These are phyloP conservation scores for Neocloeon triangulifer DNA, from an alignment of 1,140 invertebrate species.

Conservation along the genomic window DNA sequence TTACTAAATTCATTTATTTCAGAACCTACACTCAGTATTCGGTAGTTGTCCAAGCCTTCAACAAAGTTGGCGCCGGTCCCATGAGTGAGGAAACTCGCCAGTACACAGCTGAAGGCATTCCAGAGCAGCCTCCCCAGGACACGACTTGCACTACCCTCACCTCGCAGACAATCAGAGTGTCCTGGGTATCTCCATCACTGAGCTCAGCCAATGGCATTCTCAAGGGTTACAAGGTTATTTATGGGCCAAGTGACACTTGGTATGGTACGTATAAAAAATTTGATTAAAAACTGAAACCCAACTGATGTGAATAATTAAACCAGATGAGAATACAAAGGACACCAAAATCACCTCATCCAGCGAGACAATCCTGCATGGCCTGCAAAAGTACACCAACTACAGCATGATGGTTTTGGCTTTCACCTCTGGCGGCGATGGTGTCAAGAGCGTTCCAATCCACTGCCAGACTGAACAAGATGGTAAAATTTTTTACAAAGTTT, in stretches of 20 bases:
- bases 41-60: constrained; percentile 86
- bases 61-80: constrained; percentile 80
- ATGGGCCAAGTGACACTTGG: constrained; percentile 77
- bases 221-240: constrained; percentile 90
- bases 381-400: constrained; percentile 93
- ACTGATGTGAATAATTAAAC: constrained; percentile 4
- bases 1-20: constrained; percentile 9
- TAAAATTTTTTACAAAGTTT: constrained; percentile 15
- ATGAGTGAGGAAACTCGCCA: constrained; percentile 72
- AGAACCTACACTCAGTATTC: constrained; percentile 86
- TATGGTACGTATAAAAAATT: constrained; percentile 49
- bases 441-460: constrained; percentile 69
- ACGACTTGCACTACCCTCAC: constrained; percentile 76
- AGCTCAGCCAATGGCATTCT: constrained; percentile 82
- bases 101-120: constrained; percentile 78
- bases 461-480: constrained; percentile 91
- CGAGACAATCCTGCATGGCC: constrained; percentile 74
- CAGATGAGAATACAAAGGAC: constrained; percentile 76
- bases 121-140: constrained; percentile 79
- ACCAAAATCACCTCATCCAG: constrained; percentile 76
- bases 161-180: constrained; percentile 78
- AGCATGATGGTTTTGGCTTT: constrained; percentile 89
- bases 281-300: constrained; percentile 5
- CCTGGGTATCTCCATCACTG: constrained; percentile 77
- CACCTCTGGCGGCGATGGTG: constrained; percentile 88